phyloP scores from a whole-genome alignment of 2,797 vertebrate species.

The Mormyrops attenuatus region DNA sequence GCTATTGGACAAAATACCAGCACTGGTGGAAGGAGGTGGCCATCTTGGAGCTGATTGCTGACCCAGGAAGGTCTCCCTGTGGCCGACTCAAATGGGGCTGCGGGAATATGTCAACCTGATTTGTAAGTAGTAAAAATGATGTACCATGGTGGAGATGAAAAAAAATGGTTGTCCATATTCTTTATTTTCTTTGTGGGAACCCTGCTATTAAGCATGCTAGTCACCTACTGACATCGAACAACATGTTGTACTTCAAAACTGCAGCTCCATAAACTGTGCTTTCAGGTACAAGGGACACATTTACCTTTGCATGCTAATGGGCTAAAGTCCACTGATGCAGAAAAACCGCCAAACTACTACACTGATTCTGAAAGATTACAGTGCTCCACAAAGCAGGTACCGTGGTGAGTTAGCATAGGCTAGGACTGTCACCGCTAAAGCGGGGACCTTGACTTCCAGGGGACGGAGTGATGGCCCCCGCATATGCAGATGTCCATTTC shows the following conservation, averaged over 20 bases:
- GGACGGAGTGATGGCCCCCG: neutral
- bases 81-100: neutral
- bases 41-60: neutral
- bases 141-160: neutral
- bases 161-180: neutral
- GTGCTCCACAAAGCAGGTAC: neutral
- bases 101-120: neutral
- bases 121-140: neutral
- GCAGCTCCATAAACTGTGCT: neutral
- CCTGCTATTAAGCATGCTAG: neutral
- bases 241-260: neutral
- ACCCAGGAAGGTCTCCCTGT: neutral
- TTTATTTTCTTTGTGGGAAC: neutral
- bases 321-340: neutral
- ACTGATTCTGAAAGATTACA: neutral
- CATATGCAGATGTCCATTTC: conserved; percentile 38
- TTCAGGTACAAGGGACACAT: neutral
- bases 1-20: neutral
- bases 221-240: neutral
- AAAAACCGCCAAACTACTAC: neutral
- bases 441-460: neutral
- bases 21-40: neutral
- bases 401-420: neutral
- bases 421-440: neutral
- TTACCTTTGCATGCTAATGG: neutral